Evolutionary conservation across 1,140 invertebrate genomes (phyloP).

Genomic region (Bactericera cockerelli): DNA sequence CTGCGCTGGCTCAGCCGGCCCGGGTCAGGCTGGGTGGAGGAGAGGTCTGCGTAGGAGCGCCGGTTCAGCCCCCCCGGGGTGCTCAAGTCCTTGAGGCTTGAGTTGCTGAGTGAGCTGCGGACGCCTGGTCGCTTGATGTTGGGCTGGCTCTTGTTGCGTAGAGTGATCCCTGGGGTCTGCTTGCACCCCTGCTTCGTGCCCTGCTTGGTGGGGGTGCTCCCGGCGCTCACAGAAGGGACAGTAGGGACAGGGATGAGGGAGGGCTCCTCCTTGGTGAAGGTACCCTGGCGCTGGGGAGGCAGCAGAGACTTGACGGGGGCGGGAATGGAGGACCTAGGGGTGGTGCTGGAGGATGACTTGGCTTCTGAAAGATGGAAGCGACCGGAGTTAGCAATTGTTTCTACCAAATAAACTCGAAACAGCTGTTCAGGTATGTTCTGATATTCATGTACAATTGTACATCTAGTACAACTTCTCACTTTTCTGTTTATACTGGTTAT

Average conservation of each 20-base stretch:
- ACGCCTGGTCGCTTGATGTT: constrained; percentile 16
- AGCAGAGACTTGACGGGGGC: constrained; percentile 13
- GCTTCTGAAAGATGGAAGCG: too few relatives aligned
- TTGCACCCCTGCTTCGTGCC: constrained; percentile 22
- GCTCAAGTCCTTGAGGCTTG: constrained; percentile 5
- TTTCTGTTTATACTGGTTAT: too few relatives aligned
- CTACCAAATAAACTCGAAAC: too few relatives aligned
- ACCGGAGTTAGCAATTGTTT: too few relatives aligned
- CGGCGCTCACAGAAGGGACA: constrained; percentile 23
- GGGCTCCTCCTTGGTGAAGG: constrained; percentile 25
- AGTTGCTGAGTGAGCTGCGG: neutral
- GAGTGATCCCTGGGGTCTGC: constrained; percentile 15
- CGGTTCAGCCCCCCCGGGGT: neutral
- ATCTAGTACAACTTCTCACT: too few relatives aligned
- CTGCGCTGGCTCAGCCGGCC: constrained; percentile 22
- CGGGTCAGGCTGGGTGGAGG: constrained; percentile 17
- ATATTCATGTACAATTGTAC: too few relatives aligned
- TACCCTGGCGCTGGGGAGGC: constrained; percentile 20
- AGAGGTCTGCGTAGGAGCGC: neutral
- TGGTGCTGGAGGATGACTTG: constrained; percentile 13
- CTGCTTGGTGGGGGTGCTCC: constrained; percentile 7
- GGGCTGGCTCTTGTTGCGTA: constrained; percentile 24
- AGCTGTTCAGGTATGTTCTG: too few relatives aligned
- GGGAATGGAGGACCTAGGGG: constrained; percentile 17
- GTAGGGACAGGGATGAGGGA: constrained; percentile 11